Evolutionary conservation across 2,888 invertebrate species (phyloP).

Genomic region (Helobdella robusta): DNA sequence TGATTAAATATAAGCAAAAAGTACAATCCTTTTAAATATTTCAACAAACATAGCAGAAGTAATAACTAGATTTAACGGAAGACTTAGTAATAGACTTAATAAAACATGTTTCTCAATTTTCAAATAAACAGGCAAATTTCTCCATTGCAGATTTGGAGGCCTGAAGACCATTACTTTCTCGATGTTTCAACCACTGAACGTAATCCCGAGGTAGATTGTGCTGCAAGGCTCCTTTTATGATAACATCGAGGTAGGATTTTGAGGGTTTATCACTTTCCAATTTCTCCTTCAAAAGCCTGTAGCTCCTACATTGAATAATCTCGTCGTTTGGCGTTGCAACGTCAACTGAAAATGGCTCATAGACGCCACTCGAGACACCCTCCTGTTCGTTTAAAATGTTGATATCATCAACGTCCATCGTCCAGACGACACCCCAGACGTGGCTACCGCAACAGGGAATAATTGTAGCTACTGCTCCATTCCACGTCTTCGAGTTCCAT

Average conservation of each 20-base stretch:
- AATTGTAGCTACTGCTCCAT: slow-evolving; percentile 9
- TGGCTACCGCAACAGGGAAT: slow-evolving; percentile 11
- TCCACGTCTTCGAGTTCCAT: background rate
- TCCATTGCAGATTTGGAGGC: too few species aligned
- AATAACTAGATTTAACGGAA: too few species aligned
- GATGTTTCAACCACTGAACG: slow-evolving; percentile 12
- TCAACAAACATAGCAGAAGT: too few species aligned
- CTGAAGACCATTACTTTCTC: slow-evolving; percentile 25
- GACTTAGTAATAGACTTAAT: too few species aligned
- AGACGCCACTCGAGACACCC: slow-evolving; percentile 16
- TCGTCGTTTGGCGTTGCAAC: background rate
- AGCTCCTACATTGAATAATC: slow-evolving; percentile 16
- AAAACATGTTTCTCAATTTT: too few species aligned
- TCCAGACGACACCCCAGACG: slow-evolving; percentile 26
- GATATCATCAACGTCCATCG: slow-evolving; percentile 6
- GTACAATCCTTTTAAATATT: too few species aligned
- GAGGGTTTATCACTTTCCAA: slow-evolving; percentile 23
- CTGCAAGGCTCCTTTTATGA: slow-evolving; percentile 27
- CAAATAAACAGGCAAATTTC: too few species aligned
- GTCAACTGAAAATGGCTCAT: slow-evolving; percentile 19
- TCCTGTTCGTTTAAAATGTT: slow-evolving; percentile 19
- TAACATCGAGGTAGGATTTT: slow-evolving; percentile 28
- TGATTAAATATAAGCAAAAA: too few species aligned
- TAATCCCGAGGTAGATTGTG: slow-evolving; percentile 26
- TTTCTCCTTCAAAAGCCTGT: slow-evolving; percentile 14